phyloP scores from a whole-genome alignment of 2,113 vertebrate species.

The Dicentrarchus labrax region DNA sequence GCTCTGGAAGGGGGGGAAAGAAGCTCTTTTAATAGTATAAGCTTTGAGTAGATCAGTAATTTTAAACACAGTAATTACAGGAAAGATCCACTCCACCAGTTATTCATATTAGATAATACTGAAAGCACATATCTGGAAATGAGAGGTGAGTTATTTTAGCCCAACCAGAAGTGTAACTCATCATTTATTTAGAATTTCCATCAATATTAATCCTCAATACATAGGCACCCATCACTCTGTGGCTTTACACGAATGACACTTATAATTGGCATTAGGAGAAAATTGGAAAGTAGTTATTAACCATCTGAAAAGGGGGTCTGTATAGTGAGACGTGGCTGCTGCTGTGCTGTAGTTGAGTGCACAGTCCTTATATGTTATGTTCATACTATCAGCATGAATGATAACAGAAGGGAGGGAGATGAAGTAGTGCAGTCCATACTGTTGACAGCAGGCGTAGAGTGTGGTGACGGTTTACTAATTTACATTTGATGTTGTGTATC shows the following conservation, averaged over 20 bases:
- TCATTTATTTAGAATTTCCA: slow-evolving; percentile 81
- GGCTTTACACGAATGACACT: slow-evolving; percentile 6
- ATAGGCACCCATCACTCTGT: slow-evolving; percentile 20
- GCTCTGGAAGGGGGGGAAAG: not conserved
- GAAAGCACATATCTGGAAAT: slow-evolving; percentile 64
- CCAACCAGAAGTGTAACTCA: slow-evolving; percentile 67
- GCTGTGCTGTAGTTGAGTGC: not conserved
- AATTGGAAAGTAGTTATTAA: slow-evolving; percentile 11
- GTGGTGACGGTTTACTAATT: not conserved
- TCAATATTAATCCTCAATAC: slow-evolving; percentile 82
- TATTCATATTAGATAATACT: slow-evolving; percentile 66
- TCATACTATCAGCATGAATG: not conserved
- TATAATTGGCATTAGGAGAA: not conserved
- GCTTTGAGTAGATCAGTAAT: not conserved
- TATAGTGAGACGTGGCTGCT: not conserved
- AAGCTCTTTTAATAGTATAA: not conserved
- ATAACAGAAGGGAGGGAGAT: not conserved
- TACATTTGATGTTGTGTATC: slow-evolving; percentile 2
- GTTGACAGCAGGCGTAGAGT: not conserved
- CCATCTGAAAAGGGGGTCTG: not conserved
- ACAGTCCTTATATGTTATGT: not conserved
- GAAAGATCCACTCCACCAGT: slow-evolving; percentile 42
- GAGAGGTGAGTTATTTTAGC: slow-evolving; percentile 63
- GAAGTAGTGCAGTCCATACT: not conserved
- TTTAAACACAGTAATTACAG: slow-evolving; percentile 26